Conservation (phyloP, 2,113 vertebrate species). For the Thamnophis sirtalis region DNA sequence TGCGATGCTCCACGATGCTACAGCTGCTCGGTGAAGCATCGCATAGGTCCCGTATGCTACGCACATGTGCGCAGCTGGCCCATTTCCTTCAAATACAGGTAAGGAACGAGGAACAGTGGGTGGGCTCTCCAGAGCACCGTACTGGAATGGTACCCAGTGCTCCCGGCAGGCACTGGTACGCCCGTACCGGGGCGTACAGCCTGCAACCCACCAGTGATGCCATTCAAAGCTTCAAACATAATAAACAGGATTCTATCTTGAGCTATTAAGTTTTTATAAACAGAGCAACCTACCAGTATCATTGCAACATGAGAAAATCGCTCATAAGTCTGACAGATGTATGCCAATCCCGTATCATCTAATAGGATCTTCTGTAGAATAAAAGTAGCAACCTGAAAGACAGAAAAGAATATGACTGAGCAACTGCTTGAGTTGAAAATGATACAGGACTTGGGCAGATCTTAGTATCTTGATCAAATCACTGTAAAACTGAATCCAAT, state of each 20-base stretch:
- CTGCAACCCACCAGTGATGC: background rate
- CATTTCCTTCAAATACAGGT: no score
- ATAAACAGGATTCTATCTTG: background rate
- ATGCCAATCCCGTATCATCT: constrained; percentile 96
- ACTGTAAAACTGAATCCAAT: background rate
- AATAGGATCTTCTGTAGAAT: constrained; percentile 97
- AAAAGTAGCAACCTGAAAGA: constrained; percentile 91
- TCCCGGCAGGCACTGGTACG: no score
- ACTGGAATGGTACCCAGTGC: no score
- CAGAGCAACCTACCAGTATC: constrained; percentile 83
- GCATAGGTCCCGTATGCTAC: no score
- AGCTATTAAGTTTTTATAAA: background rate
- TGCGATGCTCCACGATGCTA: no score
- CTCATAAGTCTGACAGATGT: constrained; percentile 97
- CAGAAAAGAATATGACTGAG: constrained; percentile 13
- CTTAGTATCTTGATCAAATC: background rate
- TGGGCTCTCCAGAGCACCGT: no score
- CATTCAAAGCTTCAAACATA: background rate
- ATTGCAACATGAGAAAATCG: constrained; percentile 97
- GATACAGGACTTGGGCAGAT: background rate
- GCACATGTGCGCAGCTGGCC: no score
- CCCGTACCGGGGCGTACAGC: no score
- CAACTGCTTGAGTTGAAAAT: background rate
- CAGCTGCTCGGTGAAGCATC: no score
- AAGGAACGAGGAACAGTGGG: no score